These are phyloP conservation scores for Ernsta delagoae DNA, from an alignment of 2,888 invertebrate genomes.

Conservation along the genomic window DNA sequence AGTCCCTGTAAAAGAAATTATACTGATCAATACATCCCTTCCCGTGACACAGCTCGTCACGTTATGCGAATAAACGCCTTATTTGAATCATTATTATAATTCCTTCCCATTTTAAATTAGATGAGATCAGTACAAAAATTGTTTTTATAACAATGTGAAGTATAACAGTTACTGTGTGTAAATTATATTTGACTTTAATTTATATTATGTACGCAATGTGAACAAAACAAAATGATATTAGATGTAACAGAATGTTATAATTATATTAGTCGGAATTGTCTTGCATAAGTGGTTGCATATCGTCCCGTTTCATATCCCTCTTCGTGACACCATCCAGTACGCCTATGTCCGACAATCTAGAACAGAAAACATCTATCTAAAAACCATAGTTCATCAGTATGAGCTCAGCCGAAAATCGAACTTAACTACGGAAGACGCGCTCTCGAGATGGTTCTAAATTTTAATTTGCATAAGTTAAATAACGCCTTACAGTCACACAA, in stretches of 20 bases:
- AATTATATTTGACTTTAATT: neutral
- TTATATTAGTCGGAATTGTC: constrained; percentile 54
- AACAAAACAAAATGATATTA: neutral
- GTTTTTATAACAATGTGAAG: neutral
- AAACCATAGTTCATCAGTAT: too few relatives aligned
- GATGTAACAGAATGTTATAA: neutral
- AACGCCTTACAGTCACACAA: too few relatives aligned
- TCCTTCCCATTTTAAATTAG: neutral
- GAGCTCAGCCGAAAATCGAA: too few relatives aligned
- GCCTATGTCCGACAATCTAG: constrained; percentile 76
- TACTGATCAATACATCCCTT: too few relatives aligned
- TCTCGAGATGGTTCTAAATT: too few relatives aligned
- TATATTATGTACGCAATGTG: neutral
- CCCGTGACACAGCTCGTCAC: too few relatives aligned
- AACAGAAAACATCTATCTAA: constrained; percentile 36
- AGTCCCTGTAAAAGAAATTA: too few relatives aligned
- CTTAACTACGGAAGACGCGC: too few relatives aligned
- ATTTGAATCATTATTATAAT: neutral
- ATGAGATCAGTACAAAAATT: neutral
- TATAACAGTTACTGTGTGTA: neutral
- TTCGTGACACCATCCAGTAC: constrained; percentile 72
- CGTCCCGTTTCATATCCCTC: constrained; percentile 70
- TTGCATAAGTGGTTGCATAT: constrained; percentile 76
- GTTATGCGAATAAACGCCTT: too few relatives aligned
- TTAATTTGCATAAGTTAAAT: too few relatives aligned